Evolutionary conservation across 2,113 vertebrate species (phyloP).

Genomic region (Tupaia tana): DNA sequence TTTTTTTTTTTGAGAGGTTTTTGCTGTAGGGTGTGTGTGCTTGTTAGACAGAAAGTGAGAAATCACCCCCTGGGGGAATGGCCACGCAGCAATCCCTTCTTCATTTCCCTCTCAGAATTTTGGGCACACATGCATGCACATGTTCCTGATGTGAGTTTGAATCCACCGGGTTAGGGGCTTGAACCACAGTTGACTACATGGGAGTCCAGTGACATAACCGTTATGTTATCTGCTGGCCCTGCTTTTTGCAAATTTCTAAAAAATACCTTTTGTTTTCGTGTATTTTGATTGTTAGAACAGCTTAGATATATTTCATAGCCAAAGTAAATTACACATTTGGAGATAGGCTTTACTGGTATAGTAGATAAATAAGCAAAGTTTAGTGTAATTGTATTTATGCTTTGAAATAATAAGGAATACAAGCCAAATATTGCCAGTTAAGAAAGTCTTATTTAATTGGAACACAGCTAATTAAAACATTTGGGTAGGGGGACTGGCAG

Average conservation of each 20-base stretch:
- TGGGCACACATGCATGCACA: no score
- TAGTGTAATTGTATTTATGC: not conserved
- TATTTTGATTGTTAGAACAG: constrained; percentile 16
- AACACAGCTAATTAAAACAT: constrained; percentile 40
- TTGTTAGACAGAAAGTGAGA: no score
- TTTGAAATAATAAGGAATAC: constrained; percentile 31
- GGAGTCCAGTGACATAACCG: no score
- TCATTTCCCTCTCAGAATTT: no score
- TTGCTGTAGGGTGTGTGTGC: no score
- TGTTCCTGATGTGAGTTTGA: no score
- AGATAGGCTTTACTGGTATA: not conserved
- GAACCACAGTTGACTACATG: no score
- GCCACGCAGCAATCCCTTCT: no score
- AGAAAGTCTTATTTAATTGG: constrained; percentile 25
- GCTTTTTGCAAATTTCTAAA: not conserved
- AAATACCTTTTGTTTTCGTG: not conserved
- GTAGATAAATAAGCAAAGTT: not conserved
- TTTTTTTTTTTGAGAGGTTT: no score
- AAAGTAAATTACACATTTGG: not conserved
- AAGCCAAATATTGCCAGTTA: not conserved
- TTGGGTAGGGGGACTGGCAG: not conserved
- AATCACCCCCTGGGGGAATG: no score
- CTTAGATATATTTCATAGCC: constrained; percentile 31
- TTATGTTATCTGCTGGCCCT: no score
- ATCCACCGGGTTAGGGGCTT: no score